Percentiles rank a stretch among this genome's conserved stretches.
Conservation (phyloP, 2,888 invertebrate genomes). For the Ophraella communa region DNA sequence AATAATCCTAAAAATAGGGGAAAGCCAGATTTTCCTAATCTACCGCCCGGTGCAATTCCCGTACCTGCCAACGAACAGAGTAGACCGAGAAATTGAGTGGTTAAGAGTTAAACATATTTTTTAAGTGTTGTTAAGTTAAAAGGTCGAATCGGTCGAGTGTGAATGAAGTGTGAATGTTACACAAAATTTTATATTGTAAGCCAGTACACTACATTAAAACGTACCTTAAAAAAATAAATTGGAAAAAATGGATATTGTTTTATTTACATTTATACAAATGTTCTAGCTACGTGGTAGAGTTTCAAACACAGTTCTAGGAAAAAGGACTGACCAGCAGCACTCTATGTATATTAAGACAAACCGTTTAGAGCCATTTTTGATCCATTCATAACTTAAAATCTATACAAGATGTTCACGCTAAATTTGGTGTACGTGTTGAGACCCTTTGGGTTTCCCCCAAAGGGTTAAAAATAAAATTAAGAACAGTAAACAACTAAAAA, state of each 20-base stretch:
- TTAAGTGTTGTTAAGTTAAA: conserved; percentile 11
- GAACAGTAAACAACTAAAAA: too few relatives aligned
- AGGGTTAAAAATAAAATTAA: too few relatives aligned
- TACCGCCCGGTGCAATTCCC: conserved; percentile 59
- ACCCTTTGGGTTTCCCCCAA: too few relatives aligned
- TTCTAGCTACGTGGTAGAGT: too few relatives aligned
- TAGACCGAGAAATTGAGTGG: conserved; percentile 35
- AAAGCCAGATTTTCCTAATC: conserved; percentile 48
- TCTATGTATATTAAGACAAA: too few relatives aligned
- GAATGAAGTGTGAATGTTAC: not conserved
- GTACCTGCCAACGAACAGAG: conserved; percentile 51
- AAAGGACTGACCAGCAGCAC: too few relatives aligned
- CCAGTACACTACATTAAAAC: not conserved
- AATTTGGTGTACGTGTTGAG: too few relatives aligned
- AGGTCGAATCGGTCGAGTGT: not conserved
- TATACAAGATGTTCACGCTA: too few relatives aligned
- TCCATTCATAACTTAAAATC: too few relatives aligned
- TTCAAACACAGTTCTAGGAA: too few relatives aligned
- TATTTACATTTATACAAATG: too few relatives aligned
- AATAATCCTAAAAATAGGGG: conserved; percentile 51
- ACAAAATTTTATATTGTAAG: not conserved
- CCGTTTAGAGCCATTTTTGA: too few relatives aligned
- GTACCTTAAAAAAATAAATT: not conserved
- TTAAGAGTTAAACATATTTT: not conserved
- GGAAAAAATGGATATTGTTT: not conserved